Evolutionary conservation across 2,797 vertebrate genomes (phyloP).

Genomic region (Phyllotis vaccarum): DNA sequence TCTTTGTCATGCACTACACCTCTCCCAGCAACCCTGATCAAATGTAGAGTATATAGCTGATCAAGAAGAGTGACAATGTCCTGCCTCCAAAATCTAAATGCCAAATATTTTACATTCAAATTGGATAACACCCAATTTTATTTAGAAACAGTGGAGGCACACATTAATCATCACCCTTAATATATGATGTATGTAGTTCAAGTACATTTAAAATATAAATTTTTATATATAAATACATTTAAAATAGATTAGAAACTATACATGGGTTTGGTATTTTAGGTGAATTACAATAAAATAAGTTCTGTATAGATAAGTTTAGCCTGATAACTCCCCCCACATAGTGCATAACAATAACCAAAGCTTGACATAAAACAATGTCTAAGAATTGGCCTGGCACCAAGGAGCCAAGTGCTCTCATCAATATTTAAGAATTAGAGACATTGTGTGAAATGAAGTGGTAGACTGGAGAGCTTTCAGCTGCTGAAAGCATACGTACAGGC

Average conservation of each 20-base stretch:
- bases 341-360: constrained; percentile 84
- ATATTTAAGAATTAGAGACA: constrained; percentile 86
- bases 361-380: constrained; percentile 84
- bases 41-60: constrained; percentile 48
- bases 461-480: constrained; percentile 85
- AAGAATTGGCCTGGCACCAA: constrained; percentile 86
- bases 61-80: constrained; percentile 55
- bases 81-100: constrained; percentile 51
- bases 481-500: constrained; percentile 80
- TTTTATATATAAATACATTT: neutral
- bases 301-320: constrained; percentile 82
- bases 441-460: constrained; percentile 85
- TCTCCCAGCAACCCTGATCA: constrained; percentile 64
- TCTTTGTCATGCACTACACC: constrained; percentile 8
- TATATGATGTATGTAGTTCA: constrained; percentile 19
- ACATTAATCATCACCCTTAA: constrained; percentile 35
- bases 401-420: constrained; percentile 84
- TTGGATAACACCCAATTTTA: constrained; percentile 25
- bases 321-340: constrained; percentile 66
- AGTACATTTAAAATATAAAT: constrained; percentile 57
- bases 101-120: constrained; percentile 40
- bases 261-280: constrained; percentile 33
- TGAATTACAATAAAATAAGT: constrained; percentile 74
- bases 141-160: constrained; percentile 5
- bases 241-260: neutral